Conservation (phyloP, 2,113 vertebrate genomes). For the Agelaius phoeniceus region DNA sequence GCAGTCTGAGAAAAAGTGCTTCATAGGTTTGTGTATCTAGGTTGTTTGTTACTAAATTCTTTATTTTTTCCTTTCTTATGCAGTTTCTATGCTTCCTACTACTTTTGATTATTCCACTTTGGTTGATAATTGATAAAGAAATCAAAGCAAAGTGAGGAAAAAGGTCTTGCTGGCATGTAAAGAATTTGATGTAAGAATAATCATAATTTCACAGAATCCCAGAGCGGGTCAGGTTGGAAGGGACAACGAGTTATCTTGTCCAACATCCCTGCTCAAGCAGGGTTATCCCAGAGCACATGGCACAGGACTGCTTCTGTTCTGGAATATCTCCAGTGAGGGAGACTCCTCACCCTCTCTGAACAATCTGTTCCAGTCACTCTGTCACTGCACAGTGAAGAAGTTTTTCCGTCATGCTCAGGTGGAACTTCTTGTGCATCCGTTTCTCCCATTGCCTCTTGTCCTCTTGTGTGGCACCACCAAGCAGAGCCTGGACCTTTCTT, state of each 20-base stretch:
- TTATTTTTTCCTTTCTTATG: not conserved
- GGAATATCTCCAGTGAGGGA: not conserved
- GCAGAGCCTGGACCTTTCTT: not conserved
- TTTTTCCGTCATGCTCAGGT: not conserved
- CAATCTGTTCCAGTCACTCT: fast-evolving
- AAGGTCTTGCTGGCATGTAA: not conserved
- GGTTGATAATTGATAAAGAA: not conserved
- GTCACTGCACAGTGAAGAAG: not conserved
- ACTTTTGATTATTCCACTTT: not conserved
- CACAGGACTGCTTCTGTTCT: not conserved
- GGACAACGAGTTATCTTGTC: no score
- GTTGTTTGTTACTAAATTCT: not conserved
- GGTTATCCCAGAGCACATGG: no score
- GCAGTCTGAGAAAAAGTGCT: not conserved
- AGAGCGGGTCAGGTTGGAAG: not conserved
- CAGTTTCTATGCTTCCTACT: not conserved
- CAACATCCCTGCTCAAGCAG: not conserved
- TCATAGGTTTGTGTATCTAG: not conserved
- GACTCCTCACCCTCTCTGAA: fast-evolving
- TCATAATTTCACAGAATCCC: not conserved
- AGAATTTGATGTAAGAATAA: not conserved
- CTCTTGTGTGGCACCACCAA: not conserved
- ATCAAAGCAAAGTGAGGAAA: not conserved
- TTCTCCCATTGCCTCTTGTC: not conserved
- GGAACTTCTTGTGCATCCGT: no score